These are phyloP conservation scores for Acheta domesticus DNA, from an alignment of 2,888 invertebrate genomes.

Conservation along the genomic window DNA sequence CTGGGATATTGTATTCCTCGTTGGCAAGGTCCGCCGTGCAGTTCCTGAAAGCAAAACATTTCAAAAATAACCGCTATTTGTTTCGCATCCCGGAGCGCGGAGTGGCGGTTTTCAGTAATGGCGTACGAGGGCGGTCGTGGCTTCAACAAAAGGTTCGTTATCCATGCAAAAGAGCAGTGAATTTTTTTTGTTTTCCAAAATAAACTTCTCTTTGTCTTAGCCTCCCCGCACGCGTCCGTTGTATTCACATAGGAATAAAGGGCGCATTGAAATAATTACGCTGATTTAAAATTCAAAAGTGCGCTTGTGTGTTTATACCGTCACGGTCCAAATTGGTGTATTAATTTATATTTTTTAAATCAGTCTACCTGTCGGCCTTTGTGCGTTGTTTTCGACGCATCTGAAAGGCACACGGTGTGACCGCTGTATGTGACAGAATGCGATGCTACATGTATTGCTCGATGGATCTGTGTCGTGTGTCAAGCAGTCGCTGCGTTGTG, in stretches of 20 bases:
- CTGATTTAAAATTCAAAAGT: conserved; percentile 1
- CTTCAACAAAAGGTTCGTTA: not conserved
- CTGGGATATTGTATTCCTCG: not conserved
- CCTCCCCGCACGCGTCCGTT: not conserved
- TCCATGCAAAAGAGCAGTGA: not conserved
- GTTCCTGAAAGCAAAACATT: conserved; percentile 6
- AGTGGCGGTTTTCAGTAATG: not conserved
- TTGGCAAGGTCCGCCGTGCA: not conserved
- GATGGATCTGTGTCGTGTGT: too few species aligned
- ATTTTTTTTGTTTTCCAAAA: not conserved
- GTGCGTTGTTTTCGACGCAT: too few species aligned
- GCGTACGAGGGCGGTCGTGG: not conserved
- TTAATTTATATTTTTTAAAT: not conserved
- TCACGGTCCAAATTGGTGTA: not conserved
- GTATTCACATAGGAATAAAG: not conserved
- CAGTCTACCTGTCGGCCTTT: too few species aligned
- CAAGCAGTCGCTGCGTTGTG: too few species aligned
- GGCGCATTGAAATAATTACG: conserved; percentile 1
- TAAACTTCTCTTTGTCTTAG: not conserved
- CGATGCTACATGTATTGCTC: too few species aligned
- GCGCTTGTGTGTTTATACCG: not conserved
- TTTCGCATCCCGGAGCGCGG: not conserved
- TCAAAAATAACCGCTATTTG: conserved; percentile 7
- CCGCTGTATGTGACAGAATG: too few species aligned
- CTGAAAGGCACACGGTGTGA: too few species aligned